Evolutionary conservation across 2,797 vertebrate genomes (phyloP).

Genomic region (Muscicapa comitata): DNA sequence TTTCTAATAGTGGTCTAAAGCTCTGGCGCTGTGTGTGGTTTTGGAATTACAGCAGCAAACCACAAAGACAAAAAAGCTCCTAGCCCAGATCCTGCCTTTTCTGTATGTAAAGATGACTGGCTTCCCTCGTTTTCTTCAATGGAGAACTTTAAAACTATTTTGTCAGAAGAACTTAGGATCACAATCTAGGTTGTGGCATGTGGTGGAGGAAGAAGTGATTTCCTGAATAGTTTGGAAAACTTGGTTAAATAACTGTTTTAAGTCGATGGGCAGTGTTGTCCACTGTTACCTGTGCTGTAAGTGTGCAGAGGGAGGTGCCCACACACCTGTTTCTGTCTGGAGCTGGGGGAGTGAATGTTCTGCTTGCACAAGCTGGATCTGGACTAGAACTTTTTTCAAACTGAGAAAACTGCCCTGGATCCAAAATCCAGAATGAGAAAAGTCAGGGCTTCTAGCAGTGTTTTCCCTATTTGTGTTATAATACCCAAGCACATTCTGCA

Average conservation of each 20-base stretch:
- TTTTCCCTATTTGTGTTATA: not conserved
- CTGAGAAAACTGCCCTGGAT: not conserved
- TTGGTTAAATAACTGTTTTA: not conserved
- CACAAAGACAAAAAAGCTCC: constrained; percentile 39
- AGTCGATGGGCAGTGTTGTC: not conserved
- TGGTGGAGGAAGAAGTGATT: not conserved
- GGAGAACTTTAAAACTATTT: constrained; percentile 10
- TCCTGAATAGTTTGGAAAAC: not conserved
- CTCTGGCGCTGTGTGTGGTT: constrained; percentile 45
- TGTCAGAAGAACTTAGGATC: constrained; percentile 33
- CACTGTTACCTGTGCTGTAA: rapidly evolving
- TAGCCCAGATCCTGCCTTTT: constrained; percentile 40
- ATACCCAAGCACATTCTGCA: not conserved
- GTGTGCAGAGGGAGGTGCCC: too few species aligned
- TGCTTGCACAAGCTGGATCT: rapidly evolving
- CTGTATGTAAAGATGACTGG: constrained; percentile 31
- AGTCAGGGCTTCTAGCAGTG: not conserved
- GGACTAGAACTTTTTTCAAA: not conserved
- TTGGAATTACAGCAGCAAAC: constrained; percentile 68
- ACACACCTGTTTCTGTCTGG: not conserved
- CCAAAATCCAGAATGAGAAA: not conserved
- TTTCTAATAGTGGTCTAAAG: constrained; percentile 63
- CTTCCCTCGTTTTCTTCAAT: not conserved
- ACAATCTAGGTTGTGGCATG: not conserved
- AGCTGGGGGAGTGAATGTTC: rapidly evolving